Base-by-base conservation (phyloP, 2,797 vertebrate genomes). In the Acanthurus leucopareius region DNA sequence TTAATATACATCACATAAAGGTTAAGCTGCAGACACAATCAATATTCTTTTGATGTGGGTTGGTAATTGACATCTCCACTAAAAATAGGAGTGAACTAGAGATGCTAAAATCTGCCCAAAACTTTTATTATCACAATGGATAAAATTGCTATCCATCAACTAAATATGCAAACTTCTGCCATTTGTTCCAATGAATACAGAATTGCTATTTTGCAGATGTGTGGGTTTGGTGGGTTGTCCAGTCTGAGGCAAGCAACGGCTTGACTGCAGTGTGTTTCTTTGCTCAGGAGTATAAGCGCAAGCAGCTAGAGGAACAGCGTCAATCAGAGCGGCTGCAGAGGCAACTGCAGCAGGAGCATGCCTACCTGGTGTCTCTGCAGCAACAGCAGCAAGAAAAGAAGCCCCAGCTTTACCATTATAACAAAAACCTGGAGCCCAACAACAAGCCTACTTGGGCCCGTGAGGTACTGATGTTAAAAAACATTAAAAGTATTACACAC, bases 361-460 rank as follows among this genome's bases (percentile, higher is more conserved):
- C 97, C 53, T 98, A 97, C 93, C 96, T 98, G 80, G 97, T 97
- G 85, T 97, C 97, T 54, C 95, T 98, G 79, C 97, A 98, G 79
- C 93, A 94, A 7, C 93, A 95, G 80, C 94, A 95, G 79, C 95
- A 96, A 69, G 96, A 97, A 44, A 96, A 97, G 92, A 97, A 97
- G 75, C 96, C 96, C 0, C 96, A 95, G 88, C 94, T 98, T 15
- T 98, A 97, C 73, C 97, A 97, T 86, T 97, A 97, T 11, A 96
- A 95, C 89, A 97, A 97, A 87, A 96, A 96, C 81, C 82, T 96
- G 78, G 96, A 96, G 71, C 93, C 96, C 11, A 94, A 96, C 40
- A 97, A 97, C 89, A 98, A 98, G 76, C 97, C 97, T 0, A 94
- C 97, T 69, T 98, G 97, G 97, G 97, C 97, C 69, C 95, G 97